A percentile compares a stretch with the other conserved stretches of the same genome.
Conservation (phyloP, 2,113 vertebrate species). For the Plectropomus leopardus region DNA sequence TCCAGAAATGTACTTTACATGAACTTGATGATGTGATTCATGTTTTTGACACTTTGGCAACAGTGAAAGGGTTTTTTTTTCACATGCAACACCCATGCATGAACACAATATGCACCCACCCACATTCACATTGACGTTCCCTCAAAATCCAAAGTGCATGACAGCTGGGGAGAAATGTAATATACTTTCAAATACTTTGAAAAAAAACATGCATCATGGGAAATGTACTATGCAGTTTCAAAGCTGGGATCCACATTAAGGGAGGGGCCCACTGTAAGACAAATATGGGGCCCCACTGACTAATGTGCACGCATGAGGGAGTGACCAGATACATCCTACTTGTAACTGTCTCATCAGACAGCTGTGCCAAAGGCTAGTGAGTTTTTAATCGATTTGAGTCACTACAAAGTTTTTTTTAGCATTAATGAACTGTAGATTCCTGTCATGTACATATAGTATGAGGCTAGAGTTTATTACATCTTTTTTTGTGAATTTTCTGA, state of each 20-base stretch:
- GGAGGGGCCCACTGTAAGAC: conserved; percentile 44
- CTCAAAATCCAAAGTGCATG: conserved; percentile 3
- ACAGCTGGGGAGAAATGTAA: conserved; percentile 12
- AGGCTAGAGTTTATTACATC: background rate
- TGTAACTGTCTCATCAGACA: conserved; percentile 25
- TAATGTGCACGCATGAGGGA: conserved; percentile 55
- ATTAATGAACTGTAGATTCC: background rate
- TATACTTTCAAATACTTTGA: conserved; percentile 38
- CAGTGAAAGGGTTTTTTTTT: conserved; percentile 22
- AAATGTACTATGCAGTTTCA: conserved; percentile 57
- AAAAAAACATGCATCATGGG: conserved; percentile 50
- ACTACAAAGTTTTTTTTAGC: background rate
- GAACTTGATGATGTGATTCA: conserved; percentile 9
- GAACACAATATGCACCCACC: conserved; percentile 13
- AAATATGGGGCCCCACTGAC: conserved; percentile 57
- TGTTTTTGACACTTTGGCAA: conserved; percentile 18
- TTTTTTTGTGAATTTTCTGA: no score
- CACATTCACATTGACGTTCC: conserved; percentile 8
- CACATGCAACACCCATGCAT: conserved; percentile 16
- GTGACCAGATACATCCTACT: conserved; percentile 41
- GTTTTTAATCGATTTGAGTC: background rate
- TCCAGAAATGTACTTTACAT: conserved; percentile 3
- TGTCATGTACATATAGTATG: background rate
- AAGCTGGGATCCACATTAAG: conserved; percentile 69
- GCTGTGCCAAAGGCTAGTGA: conserved; percentile 1